These are phyloP conservation scores for Acrobasis consociella DNA, from an alignment of 2,888 invertebrate species.

Conservation along the genomic window DNA sequence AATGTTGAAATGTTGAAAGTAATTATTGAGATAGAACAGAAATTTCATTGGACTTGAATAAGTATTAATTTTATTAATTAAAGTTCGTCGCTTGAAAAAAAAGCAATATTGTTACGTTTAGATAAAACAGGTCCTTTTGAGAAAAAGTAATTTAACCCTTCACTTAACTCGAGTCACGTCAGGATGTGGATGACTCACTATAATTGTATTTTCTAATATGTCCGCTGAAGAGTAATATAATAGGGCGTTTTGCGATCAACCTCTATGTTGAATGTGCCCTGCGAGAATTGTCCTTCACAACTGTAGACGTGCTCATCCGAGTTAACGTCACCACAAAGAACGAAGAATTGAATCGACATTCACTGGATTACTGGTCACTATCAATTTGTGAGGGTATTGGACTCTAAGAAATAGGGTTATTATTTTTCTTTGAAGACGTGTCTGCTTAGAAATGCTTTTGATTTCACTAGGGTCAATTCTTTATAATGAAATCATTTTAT, in stretches of 20 bases:
- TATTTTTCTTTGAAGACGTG: background rate
- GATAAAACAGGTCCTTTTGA: no score
- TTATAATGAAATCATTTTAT: no score
- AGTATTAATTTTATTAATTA: background rate
- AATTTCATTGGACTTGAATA: background rate
- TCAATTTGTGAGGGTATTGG: constrained; percentile 31
- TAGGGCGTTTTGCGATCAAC: background rate
- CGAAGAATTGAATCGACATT: constrained; percentile 49
- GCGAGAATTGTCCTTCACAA: constrained; percentile 24
- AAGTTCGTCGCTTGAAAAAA: no score
- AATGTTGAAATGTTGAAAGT: constrained; percentile 1
- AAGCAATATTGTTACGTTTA: no score
- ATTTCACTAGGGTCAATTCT: background rate
- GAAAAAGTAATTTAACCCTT: no score
- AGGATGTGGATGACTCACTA: no score
- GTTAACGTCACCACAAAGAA: constrained; percentile 44
- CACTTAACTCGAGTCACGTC: no score
- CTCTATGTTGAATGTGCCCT: background rate
- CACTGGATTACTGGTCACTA: constrained; percentile 40
- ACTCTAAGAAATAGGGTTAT: background rate
- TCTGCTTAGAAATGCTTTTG: background rate
- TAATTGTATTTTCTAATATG: no score
- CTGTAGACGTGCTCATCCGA: constrained; percentile 33
- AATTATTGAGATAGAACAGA: background rate
- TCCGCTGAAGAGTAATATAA: no score